Conservation (phyloP, 2,113 vertebrate genomes). For the Fregetta grallaria region DNA sequence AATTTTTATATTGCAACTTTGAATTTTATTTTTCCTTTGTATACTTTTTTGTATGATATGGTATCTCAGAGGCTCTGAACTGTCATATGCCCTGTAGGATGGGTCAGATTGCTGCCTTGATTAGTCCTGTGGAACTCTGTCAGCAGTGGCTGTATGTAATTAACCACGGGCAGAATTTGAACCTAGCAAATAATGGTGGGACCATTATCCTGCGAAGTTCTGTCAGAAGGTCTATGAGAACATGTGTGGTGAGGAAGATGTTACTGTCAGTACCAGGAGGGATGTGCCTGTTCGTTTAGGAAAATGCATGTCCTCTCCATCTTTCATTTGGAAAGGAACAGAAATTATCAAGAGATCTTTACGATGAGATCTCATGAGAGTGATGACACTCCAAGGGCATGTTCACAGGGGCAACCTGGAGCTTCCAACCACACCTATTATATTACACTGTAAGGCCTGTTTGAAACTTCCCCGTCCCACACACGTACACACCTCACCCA, state of each 20-base stretch:
- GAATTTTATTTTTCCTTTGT: not conserved
- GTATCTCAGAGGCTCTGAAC: not conserved
- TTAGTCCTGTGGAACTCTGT: not conserved
- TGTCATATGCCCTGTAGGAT: not conserved
- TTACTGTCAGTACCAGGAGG: not conserved
- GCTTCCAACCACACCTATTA: not conserved
- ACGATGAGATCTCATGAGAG: not conserved
- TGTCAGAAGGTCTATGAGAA: not conserved
- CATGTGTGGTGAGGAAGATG: not conserved
- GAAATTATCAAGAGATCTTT: not conserved
- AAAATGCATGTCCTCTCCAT: not conserved
- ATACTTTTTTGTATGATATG: not conserved
- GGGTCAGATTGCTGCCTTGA: not conserved
- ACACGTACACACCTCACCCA: fast-evolving
- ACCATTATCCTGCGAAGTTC: not conserved
- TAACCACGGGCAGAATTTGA: not conserved
- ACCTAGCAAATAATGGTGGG: not conserved
- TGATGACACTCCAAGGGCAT: not conserved
- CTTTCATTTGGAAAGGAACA: not conserved
- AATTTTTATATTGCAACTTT: not conserved
- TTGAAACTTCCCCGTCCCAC: not conserved
- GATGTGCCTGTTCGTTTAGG: not conserved
- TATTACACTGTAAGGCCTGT: not conserved
- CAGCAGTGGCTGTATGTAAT: not conserved
- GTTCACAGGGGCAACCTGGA: not conserved